These are phyloP conservation scores for Xanthorhoe spadicearia DNA, from an alignment of 2,888 invertebrate genomes.

Conservation along the genomic window DNA sequence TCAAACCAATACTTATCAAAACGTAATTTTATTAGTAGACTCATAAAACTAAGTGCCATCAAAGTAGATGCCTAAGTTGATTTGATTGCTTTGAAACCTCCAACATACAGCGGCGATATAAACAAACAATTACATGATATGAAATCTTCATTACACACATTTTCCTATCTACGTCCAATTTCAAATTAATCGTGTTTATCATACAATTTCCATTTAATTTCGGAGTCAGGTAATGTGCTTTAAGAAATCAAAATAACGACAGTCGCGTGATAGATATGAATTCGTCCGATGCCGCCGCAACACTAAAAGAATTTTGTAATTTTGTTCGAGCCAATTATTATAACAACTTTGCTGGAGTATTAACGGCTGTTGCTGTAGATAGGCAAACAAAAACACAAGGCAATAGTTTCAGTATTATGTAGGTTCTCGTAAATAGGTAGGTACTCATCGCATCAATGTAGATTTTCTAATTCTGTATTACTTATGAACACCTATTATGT, in stretches of 20 bases:
- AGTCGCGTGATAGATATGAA: constrained; percentile 70
- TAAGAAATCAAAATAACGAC: constrained; percentile 78
- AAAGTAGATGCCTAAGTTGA: constrained; percentile 38
- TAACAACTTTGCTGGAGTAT: constrained; percentile 19
- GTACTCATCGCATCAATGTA: background rate
- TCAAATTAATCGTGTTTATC: constrained; percentile 69
- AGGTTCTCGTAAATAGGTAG: constrained; percentile 13
- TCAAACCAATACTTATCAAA: constrained; percentile 22
- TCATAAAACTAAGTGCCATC: constrained; percentile 35
- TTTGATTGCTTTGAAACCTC: constrained; percentile 46
- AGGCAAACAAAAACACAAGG: background rate
- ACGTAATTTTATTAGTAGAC: constrained; percentile 34
- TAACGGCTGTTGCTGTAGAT: background rate
- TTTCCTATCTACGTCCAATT: constrained; percentile 55
- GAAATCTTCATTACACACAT: constrained; percentile 43
- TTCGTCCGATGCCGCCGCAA: constrained; percentile 52
- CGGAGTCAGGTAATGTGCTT: constrained; percentile 56
- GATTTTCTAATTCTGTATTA: too few species aligned
- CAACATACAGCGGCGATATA: constrained; percentile 39
- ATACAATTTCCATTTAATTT: constrained; percentile 69
- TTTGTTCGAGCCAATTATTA: constrained; percentile 52
- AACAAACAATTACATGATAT: constrained; percentile 45
- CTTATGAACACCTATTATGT: background rate
- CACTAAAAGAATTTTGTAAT: constrained; percentile 66
- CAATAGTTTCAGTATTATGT: background rate